Percentiles rank a stretch among this genome's conserved stretches.
Conservation (phyloP, 2,797 vertebrate species). For the Strix occidentalis region DNA sequence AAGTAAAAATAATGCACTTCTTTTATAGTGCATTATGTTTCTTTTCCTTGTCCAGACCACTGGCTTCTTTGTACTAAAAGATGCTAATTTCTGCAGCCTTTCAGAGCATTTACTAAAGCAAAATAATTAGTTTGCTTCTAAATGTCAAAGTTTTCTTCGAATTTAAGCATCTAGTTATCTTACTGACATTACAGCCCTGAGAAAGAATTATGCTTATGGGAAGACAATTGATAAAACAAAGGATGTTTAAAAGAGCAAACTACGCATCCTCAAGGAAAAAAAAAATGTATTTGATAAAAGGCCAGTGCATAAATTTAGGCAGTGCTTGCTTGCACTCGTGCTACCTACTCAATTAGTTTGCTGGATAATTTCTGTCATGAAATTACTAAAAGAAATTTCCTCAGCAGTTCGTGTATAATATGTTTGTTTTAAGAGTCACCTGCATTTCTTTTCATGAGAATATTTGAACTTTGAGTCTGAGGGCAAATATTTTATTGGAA, state of each 20-base stretch:
- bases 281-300: background rate
- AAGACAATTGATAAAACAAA: slow-evolving; percentile 10
- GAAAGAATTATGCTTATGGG: background rate
- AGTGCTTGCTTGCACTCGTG: background rate
- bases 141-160: slow-evolving; percentile 51
- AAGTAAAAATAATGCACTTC: background rate
- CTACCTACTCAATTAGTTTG: background rate
- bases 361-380: background rate
- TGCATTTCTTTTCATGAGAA: background rate
- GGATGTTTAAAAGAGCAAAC: slow-evolving; percentile 31
- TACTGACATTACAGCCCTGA: slow-evolving; percentile 23
- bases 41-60: background rate
- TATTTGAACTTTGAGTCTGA: background rate
- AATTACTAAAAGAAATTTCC: background rate
- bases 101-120: background rate
- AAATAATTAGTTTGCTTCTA: slow-evolving; percentile 34
- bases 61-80: background rate
- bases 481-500: background rate
- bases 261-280: background rate
- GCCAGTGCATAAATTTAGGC: slow-evolving; percentile 9
- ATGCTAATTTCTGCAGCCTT: slow-evolving; percentile 18
- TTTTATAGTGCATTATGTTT: background rate
- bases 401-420: background rate
- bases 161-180: slow-evolving; percentile 19
- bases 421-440: background rate